Evolutionary conservation across 1,140 invertebrate species (phyloP), one percentile per base, ranked within the genome.

Genomic region (Leptinotarsa defecta): DNA sequence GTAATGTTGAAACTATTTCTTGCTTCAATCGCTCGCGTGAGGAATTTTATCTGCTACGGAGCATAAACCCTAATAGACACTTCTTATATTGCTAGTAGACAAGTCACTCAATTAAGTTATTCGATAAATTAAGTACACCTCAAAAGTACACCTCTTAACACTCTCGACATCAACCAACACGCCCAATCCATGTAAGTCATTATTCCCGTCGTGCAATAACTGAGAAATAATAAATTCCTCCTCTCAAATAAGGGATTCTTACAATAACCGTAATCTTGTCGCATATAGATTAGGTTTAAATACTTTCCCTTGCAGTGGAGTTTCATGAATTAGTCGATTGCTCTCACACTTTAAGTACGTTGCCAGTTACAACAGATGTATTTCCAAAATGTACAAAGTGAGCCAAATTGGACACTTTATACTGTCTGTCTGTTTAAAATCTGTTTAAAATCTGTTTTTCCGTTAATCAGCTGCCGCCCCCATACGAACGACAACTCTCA

Each of bases 101-200:
- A 57, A n/a, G 13, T 57, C 52, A 57, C n/a, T 57, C 52, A 57
- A 57, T 57, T 57, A 13, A 57, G n/a, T 57, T 57, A 57, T 15
- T 57, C 15, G 5, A 57, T 57, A 57, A 57, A 57, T 57, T 57
- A n/a, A 57, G 52, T 57, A n/a, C 52, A 57, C 52, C n/a, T 57
- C 52, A 13, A 57, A 57, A 57, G 13, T 4, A 52, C n/a, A 17
- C 52, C 52, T 27, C 27, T 57, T n/a, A 17, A 13, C 52, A n/a
- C 2, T 34, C 52, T 57, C n/a, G 13, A 13, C 52, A 17, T 57
- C 52, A 57, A 57, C 52, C 15, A n/a, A n/a, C n/a, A 57, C 52
- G 52, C 52, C 52, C 52, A 57, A 57, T 13, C 52, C 52, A 6
- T 57, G 52, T 57, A n/a, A 57, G 15, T 57, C n/a, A 15, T 57